Evolutionary conservation across 1,140 invertebrate species (phyloP).

Genomic region (Microplitis demolitor): DNA sequence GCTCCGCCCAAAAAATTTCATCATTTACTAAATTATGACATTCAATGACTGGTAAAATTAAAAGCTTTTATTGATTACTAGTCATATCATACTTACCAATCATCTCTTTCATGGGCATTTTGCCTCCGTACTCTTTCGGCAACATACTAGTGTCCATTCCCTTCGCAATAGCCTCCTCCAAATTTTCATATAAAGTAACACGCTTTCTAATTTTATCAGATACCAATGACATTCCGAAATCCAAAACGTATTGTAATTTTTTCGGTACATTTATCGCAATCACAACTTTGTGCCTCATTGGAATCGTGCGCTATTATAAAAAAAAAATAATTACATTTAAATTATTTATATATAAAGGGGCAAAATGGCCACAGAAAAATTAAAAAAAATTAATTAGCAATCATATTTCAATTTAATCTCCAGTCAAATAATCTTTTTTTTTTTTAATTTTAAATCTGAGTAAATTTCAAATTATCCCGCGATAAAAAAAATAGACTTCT

Average conservation of each 20-base stretch:
- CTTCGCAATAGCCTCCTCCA: slow-evolving; percentile 64
- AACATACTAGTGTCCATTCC: slow-evolving; percentile 71
- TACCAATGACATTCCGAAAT: slow-evolving; percentile 80
- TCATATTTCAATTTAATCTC: no score
- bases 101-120: slow-evolving; percentile 81
- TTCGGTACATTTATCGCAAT: slow-evolving; percentile 78
- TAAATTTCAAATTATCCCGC: no score
- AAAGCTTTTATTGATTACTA: slow-evolving; percentile 28
- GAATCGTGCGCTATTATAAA: slow-evolving; percentile 72
- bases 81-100: slow-evolving; percentile 65
- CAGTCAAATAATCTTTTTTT: no score
- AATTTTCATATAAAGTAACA: slow-evolving; percentile 70
- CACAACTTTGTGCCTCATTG: slow-evolving; percentile 83
- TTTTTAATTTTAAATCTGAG: no score
- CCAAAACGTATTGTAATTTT: slow-evolving; percentile 77
- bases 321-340: slow-evolving; percentile 34
- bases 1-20: no score
- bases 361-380: not conserved
- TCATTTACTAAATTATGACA: not conserved
- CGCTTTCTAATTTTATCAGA: slow-evolving; percentile 81
- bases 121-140: slow-evolving; percentile 82
- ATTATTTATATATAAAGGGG: not conserved
- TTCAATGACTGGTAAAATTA: not conserved
- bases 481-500: no score
- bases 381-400: not conserved